Percentiles rank a stretch among this genome's conserved stretches.
phyloP scores from a whole-genome alignment of 2,113 vertebrate genomes.

The Colinus virginianus region DNA sequence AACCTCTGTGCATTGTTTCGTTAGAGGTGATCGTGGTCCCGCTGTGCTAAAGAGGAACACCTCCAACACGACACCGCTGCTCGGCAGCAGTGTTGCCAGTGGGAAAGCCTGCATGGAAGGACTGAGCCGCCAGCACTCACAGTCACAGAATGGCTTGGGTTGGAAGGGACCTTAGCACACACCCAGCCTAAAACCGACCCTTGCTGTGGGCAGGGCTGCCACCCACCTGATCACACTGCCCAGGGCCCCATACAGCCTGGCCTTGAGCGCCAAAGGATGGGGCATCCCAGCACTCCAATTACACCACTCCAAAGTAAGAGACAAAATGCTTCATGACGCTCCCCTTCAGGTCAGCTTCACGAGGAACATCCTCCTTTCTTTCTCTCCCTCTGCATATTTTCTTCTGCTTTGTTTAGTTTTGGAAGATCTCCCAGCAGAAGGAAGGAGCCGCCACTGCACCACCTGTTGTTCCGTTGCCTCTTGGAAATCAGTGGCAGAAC shows the following conservation, averaged over 20 bases:
- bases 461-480: neutral
- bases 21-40: too few species aligned
- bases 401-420: neutral
- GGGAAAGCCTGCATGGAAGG: accelerated
- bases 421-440: neutral
- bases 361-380: neutral
- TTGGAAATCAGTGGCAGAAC: neutral
- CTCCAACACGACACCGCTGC: accelerated
- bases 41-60: neutral
- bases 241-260: too few species aligned
- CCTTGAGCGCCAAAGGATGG: too few species aligned
- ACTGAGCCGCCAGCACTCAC: too few species aligned
- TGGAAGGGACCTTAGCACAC: too few species aligned
- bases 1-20: accelerated
- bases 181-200: too few species aligned
- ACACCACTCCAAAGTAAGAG: accelerated
- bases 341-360: neutral
- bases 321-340: neutral
- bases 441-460: neutral
- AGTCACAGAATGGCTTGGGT: too few species aligned
- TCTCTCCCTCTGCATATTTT: neutral
- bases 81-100: accelerated
- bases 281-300: neutral
- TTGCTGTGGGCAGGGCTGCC: too few species aligned
- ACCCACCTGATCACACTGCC: too few species aligned